These are phyloP conservation scores for Lamellibrachia satsuma DNA, from an alignment of 2,888 invertebrate species.

Conservation along the genomic window DNA sequence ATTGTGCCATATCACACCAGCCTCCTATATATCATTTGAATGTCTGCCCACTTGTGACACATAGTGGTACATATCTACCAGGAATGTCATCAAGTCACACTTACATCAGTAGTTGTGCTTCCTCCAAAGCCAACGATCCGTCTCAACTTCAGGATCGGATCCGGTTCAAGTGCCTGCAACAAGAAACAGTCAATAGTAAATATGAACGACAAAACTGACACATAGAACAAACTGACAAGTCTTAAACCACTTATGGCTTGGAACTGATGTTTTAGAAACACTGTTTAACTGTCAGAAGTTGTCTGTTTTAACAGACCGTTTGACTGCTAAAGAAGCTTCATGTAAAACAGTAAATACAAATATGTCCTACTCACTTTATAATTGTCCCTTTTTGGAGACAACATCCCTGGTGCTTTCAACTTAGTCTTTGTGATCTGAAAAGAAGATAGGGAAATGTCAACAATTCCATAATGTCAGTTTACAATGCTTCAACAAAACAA, in stretches of 20 bases:
- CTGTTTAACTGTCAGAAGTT: neutral
- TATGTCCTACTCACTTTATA: constrained; percentile 24
- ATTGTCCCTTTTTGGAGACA: constrained; percentile 28
- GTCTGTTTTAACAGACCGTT: neutral
- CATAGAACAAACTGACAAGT: neutral
- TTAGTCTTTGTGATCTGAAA: constrained; percentile 28
- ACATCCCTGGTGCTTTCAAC: constrained; percentile 27
- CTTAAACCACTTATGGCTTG: neutral
- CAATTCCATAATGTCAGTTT: neutral
- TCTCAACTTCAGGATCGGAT: constrained; percentile 60
- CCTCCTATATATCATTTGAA: neutral
- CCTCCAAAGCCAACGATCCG: constrained; percentile 64
- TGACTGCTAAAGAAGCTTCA: neutral
- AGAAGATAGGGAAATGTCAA: neutral
- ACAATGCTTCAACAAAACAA: neutral
- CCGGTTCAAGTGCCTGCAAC: constrained; percentile 53
- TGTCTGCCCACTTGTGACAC: neutral
- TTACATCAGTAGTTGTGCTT: constrained; percentile 57
- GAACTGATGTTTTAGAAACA: neutral
- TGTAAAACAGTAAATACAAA: neutral
- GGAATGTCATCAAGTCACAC: constrained; percentile 29
- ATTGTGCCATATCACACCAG: neutral
- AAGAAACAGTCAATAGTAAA: neutral
- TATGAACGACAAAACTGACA: neutral
- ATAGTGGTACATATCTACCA: neutral